Percentiles rank a stretch among this genome's conserved stretches.
Conservation (phyloP, 2,113 vertebrate genomes). For the Hippotragus niger region DNA sequence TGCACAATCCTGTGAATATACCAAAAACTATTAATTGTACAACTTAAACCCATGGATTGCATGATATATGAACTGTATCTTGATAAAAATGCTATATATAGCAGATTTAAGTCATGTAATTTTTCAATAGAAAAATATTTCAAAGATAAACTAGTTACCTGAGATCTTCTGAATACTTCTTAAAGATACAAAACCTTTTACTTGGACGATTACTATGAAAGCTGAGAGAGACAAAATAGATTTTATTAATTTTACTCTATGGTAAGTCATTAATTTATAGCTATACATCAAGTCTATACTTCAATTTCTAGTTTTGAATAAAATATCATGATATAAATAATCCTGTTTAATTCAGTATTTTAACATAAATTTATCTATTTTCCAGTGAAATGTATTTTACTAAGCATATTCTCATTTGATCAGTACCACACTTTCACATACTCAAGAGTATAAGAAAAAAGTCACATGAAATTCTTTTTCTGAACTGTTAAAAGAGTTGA, state of each 20-base stretch:
- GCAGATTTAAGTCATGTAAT: not conserved
- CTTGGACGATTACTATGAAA: constrained; percentile 91
- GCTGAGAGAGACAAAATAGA: constrained; percentile 78
- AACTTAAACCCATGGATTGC: not conserved
- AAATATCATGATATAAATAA: constrained; percentile 4
- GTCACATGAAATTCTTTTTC: not conserved
- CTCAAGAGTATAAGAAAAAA: not conserved
- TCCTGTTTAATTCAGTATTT: not conserved
- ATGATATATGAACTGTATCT: not conserved
- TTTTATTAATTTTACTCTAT: constrained; percentile 26
- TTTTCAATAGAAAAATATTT: constrained; percentile 30
- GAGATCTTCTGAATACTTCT: constrained; percentile 80
- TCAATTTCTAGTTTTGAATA: constrained; percentile 26
- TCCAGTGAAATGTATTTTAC: not conserved
- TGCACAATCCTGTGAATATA: not conserved
- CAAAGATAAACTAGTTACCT: constrained; percentile 77
- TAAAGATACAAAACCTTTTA: constrained; percentile 88
- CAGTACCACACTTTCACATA: not conserved
- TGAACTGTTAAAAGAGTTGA: not conserved
- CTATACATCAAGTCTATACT: not conserved
- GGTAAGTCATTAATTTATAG: constrained; percentile 31
- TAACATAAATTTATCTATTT: constrained; percentile 10
- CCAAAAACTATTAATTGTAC: not conserved
- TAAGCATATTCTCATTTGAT: not conserved
- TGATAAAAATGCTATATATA: not conserved